Evolutionary conservation across 2,888 invertebrate species (phyloP), one percentile per base, ranked within the genome.

Genomic region (Hemistola chrysoprasaria): DNA sequence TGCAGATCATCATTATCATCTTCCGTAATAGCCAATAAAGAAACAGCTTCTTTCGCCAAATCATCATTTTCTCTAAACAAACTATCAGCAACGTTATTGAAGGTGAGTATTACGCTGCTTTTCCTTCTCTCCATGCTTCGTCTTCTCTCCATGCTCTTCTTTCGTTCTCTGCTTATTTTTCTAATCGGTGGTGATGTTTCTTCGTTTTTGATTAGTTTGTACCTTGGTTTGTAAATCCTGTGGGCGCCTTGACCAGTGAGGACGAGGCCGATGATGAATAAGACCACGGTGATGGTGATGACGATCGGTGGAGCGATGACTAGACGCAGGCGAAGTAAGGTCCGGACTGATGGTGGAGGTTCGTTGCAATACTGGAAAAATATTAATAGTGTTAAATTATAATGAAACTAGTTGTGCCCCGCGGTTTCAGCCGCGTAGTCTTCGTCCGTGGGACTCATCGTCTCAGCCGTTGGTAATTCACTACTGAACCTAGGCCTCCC

Each of bases 281-380:
- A 71, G 0, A 88, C 24, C n/a, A 88, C 73, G 32, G 88, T 78
- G 0, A 86, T 22, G 0, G 82, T 72, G 52, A 87, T 79, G 58
- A 91, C 71, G 1, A 89, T 54, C 0, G 90, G 81, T 0, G 92
- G 92, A 0, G 83, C 88, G 26, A 90, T 74, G 44, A 89, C 78
- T 45, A 91, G 79, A 1, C 90, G 81, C 0, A 91, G 64, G 9
- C 81, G 78, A 0, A 91, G 70, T 1, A 91, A 58, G 2, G 73
- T 56, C 10, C 79, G 58, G 1, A 92, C 62, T 0, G 75, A 65
- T 16, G 76, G 56, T 0, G 92, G 90, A 6, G 88, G 74, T 11
- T 71, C 61, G 9, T 74, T 69, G 51, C 87, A 85, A 46, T 53
- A 68, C 89, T 90, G 77, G 6, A 65, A 70, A 22, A 45, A 29